phyloP scores from a whole-genome alignment of 2,113 vertebrate genomes.

The Eublepharis macularius region DNA sequence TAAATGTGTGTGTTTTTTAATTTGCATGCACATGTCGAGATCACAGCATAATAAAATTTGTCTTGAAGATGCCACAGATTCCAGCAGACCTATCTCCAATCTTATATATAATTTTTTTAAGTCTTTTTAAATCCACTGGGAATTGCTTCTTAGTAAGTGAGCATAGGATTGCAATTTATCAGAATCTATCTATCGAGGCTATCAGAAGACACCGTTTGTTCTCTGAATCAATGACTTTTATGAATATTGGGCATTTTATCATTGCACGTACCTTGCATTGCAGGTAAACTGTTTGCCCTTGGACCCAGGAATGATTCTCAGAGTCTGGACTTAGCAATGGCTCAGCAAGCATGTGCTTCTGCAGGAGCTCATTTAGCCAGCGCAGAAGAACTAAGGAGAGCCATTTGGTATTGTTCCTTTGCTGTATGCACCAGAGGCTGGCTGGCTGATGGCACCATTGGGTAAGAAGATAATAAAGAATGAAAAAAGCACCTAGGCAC shows the following conservation, averaged over 20 bases:
- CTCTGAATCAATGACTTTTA: neutral
- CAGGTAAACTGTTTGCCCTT: conserved; percentile 88
- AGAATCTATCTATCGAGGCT: neutral
- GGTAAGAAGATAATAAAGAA: conserved; percentile 79
- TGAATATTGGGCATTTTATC: neutral
- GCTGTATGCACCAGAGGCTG: conserved; percentile 85
- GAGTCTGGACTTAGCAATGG: conserved; percentile 73
- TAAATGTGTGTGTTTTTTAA: too few species aligned
- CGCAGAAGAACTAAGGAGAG: conserved; percentile 81
- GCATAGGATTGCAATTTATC: too few species aligned
- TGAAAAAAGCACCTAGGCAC: conserved; percentile 10
- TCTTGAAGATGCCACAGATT: too few species aligned
- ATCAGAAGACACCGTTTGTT: neutral
- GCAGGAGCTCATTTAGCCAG: conserved; percentile 84
- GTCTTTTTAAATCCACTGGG: too few species aligned
- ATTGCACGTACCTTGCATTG: conserved; percentile 42
- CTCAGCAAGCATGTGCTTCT: conserved; percentile 78
- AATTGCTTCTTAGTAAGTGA: too few species aligned
- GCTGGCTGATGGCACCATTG: conserved; percentile 82
- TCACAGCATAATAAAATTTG: too few species aligned
- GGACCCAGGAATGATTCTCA: conserved; percentile 79
- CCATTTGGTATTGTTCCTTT: conserved; percentile 86
- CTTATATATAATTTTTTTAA: too few species aligned
- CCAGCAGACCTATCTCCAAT: too few species aligned
- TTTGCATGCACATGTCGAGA: too few species aligned